phyloP scores from a whole-genome alignment of 2,888 invertebrate species.

The Orthosia gracilis region DNA sequence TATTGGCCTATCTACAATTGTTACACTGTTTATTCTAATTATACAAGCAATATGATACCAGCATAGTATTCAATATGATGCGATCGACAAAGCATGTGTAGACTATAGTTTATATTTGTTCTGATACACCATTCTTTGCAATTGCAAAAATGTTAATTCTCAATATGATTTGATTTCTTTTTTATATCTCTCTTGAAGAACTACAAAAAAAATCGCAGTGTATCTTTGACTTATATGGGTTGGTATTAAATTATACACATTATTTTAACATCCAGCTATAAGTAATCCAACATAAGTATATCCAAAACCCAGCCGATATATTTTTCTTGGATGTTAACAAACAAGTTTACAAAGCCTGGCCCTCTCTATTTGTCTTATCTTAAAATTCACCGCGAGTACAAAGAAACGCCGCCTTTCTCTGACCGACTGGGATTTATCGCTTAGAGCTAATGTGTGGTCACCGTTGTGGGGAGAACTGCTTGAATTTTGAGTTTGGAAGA shows the following conservation, averaged over 20 bases:
- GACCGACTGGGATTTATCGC: constrained; percentile 63
- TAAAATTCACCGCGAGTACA: constrained; percentile 67
- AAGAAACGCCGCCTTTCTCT: constrained; percentile 58
- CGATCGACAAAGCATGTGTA: too few relatives aligned
- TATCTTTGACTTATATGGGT: too few relatives aligned
- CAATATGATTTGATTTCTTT: too few relatives aligned
- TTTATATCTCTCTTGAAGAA: too few relatives aligned
- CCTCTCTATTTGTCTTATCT: constrained; percentile 64
- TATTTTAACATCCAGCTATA: neutral
- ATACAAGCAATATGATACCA: too few relatives aligned
- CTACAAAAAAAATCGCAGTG: neutral
- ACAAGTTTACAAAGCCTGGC: constrained; percentile 47
- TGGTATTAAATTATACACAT: too few relatives aligned
- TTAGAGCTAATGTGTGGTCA: constrained; percentile 61
- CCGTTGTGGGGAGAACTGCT: constrained; percentile 34
- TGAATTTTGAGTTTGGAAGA: constrained; percentile 3
- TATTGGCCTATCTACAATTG: too few relatives aligned
- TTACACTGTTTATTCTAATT: too few relatives aligned
- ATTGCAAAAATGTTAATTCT: too few relatives aligned
- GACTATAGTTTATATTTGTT: too few relatives aligned
- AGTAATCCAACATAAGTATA: neutral
- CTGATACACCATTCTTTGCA: too few relatives aligned
- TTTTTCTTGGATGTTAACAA: constrained; percentile 54
- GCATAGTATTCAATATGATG: too few relatives aligned
- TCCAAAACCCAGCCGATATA: constrained; percentile 40